Conservation (phyloP, 2,113 vertebrate species). For the Aptenodytes forsteri region DNA sequence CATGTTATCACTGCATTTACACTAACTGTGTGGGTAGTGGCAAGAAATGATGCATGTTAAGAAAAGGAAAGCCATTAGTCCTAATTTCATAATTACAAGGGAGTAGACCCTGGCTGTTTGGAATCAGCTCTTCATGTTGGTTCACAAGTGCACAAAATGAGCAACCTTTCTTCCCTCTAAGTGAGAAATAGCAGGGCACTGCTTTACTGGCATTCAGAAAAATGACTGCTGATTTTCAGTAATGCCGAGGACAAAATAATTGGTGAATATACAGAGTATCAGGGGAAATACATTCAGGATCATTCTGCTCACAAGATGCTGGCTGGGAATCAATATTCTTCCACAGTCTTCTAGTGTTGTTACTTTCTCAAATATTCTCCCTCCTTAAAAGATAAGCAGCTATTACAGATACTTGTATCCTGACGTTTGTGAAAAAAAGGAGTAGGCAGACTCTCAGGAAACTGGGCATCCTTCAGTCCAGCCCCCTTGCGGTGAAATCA, state of each 20-base stretch:
- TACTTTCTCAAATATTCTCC: background rate
- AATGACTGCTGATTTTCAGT: background rate
- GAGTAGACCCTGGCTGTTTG: background rate
- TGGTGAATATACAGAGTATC: background rate
- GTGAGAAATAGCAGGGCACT: background rate
- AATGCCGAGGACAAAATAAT: background rate
- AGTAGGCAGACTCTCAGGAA: background rate
- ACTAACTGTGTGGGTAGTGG: background rate
- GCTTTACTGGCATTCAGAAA: background rate
- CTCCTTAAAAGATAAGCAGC: background rate
- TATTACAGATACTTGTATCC: background rate
- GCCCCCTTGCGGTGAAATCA: background rate
- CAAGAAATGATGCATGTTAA: background rate
- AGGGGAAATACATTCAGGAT: background rate
- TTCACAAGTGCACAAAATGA: background rate
- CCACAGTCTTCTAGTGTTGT: background rate
- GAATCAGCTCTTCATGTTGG: background rate
- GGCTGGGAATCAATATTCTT: background rate
- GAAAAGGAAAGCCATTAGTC: slow-evolving; percentile 2
- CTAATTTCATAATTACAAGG: slow-evolving; percentile 44
- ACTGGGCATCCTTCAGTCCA: background rate
- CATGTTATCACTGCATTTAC: background rate
- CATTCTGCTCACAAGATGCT: background rate
- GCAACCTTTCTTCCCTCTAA: background rate
- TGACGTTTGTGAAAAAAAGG: background rate